Base-by-base conservation (phyloP, 2,113 vertebrate species). In the Lipophrys pholis region DNA sequence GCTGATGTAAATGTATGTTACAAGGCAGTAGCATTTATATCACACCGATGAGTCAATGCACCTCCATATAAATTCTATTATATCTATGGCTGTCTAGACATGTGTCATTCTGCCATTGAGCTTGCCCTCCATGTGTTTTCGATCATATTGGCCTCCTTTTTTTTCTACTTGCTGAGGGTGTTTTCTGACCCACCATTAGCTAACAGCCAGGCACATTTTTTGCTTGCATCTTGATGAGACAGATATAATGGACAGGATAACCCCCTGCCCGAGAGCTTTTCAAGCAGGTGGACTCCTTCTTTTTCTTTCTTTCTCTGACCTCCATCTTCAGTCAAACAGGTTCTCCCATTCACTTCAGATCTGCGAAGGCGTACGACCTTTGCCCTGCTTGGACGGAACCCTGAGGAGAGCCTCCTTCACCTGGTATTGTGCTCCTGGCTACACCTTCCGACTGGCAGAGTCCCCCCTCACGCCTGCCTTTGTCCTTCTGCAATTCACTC, bases 311-410 rank as follows among this genome's bases (percentile, higher is more conserved):
- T 82, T 70, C 74, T 54, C 46, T 41, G 40, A 73, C 67, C 54
- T 51, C 72, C 65, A 55, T 59, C 57, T 59, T 56, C 63, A 83
- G 57, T 82, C 67, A 88, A 83, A 83, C 35, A 55, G 90, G 90
- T 89, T 84, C 87, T 89, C 89, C 92, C 86, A 93, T 93, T 94
- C 92, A 91, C 90, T 88, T 88, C 73, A 59, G 79, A 91, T 89
- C 94, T 96, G 96, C 97, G 95, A 96, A 94, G 94, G 94, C 94
- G 86, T 50, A 9, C 68, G 95, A 96, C 95, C 95, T 95, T 94
- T 95, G 90, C 84, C 92, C 91, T 87, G 86, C 91, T 87, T 69
- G 66, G 17, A 59, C 8, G 87, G 86, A 91, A 83, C 88, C 93
- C 90, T 77, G 83, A 89, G 76, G 88, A 92, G 90, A 86, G 93